These are phyloP conservation scores for Sinopyrophorus schimmeli DNA, from an alignment of 2,888 invertebrate genomes.

Conservation along the genomic window DNA sequence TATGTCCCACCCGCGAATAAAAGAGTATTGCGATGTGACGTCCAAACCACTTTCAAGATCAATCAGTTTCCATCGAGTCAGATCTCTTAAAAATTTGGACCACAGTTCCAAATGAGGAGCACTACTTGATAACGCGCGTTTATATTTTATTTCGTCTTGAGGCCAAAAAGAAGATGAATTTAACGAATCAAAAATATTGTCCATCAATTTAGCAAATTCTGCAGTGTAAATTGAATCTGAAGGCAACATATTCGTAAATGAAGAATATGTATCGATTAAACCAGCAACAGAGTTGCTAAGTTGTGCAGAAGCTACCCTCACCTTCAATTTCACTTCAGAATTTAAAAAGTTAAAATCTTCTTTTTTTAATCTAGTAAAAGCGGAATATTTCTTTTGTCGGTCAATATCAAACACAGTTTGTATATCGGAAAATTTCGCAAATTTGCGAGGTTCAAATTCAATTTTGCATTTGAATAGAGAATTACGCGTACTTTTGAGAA, in stretches of 20 bases:
- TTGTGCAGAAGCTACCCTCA: not conserved
- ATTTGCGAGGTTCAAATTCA: not conserved
- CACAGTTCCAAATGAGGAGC: constrained; percentile 20
- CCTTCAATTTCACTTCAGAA: constrained; percentile 5
- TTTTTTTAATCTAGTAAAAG: not conserved
- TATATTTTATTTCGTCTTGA: constrained; percentile 15
- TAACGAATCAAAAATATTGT: constrained; percentile 3
- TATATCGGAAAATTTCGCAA: constrained; percentile 2
- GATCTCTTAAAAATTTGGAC: constrained; percentile 12
- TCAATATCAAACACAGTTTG: not conserved
- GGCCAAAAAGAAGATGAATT: not conserved
- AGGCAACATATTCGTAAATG: not conserved
- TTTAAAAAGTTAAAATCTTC: constrained; percentile 2
- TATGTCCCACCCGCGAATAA: not conserved
- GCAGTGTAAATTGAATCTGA: not conserved
- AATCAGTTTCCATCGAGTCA: constrained; percentile 15
- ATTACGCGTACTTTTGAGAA: constrained; percentile 26
- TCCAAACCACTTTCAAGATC: not conserved
- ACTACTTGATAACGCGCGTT: constrained; percentile 16
- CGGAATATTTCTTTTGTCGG: constrained; percentile 29
- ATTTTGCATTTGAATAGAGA: constrained; percentile 1
- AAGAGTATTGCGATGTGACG: not conserved
- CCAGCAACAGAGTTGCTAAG: not conserved
- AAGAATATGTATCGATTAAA: not conserved
- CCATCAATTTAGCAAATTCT: not conserved